Conservation (phyloP, 2,888 invertebrate species). For the Drosophila phalerata region DNA sequence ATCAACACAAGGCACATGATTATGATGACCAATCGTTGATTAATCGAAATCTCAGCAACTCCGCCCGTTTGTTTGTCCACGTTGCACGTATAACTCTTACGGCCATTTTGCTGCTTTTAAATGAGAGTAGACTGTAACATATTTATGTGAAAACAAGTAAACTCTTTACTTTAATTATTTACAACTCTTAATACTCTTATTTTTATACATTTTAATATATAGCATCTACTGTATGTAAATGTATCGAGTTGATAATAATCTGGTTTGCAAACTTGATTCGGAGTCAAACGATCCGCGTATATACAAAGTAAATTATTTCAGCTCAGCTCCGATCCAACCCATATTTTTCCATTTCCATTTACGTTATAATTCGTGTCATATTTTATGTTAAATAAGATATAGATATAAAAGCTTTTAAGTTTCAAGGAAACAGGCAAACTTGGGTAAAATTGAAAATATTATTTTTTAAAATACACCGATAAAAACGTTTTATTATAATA, state of each 20-base stretch:
- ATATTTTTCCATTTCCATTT: not conserved
- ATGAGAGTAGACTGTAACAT: not conserved
- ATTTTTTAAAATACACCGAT: too few species aligned
- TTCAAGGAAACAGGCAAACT: too few species aligned
- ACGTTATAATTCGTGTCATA: not conserved
- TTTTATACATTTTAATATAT: not conserved
- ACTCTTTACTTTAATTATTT: slow-evolving; percentile 2
- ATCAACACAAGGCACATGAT: slow-evolving; percentile 20
- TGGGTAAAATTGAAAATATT: too few species aligned
- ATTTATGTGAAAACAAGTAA: slow-evolving; percentile 1
- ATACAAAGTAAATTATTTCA: not conserved
- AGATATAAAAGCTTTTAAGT: too few species aligned
- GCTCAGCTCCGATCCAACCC: not conserved
- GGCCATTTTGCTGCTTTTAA: slow-evolving; percentile 4
- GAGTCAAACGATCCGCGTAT: not conserved
- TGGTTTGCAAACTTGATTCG: not conserved
- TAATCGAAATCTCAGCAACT: slow-evolving; percentile 1
- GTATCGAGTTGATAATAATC: not conserved
- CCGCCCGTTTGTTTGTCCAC: slow-evolving; percentile 17
- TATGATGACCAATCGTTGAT: slow-evolving; percentile 43
- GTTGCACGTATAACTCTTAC: not conserved
- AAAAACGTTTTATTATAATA: too few species aligned
- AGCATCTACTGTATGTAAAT: not conserved
- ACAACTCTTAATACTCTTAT: not conserved
- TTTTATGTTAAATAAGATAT: too few species aligned